phyloP scores from a whole-genome alignment of 2,888 invertebrate species.

The Lasioglossum oenotherae region DNA sequence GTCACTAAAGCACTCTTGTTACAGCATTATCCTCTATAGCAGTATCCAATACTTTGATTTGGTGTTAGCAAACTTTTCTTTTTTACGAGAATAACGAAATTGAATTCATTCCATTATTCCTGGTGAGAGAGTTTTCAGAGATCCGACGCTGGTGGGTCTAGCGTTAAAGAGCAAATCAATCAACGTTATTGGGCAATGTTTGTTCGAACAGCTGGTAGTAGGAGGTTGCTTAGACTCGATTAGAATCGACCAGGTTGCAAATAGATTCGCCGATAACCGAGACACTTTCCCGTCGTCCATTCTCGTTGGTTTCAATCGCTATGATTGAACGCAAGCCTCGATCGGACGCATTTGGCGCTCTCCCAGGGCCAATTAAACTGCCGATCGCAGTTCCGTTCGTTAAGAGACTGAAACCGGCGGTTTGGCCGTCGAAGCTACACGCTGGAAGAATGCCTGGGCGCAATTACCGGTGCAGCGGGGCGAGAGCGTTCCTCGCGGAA shows the following conservation, averaged over 20 bases:
- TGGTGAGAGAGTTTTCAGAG: background rate
- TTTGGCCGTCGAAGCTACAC: constrained; percentile 41
- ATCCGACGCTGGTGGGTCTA: background rate
- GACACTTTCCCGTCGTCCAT: background rate
- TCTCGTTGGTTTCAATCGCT: constrained; percentile 1
- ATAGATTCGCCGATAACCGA: constrained; percentile 1
- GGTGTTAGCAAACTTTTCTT: background rate
- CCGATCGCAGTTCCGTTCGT: constrained; percentile 37
- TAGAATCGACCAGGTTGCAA: background rate
- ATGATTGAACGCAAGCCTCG: constrained; percentile 34
- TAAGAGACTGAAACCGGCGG: constrained; percentile 9
- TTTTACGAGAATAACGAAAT: background rate
- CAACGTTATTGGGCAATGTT: background rate
- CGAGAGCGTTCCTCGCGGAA: constrained; percentile 37
- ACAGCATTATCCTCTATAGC: background rate
- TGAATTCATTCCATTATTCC: background rate
- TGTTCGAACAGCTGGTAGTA: background rate
- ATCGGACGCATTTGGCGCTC: constrained; percentile 34
- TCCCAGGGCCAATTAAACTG: constrained; percentile 37
- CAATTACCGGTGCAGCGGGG: constrained; percentile 45
- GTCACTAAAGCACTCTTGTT: background rate
- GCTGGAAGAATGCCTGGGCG: constrained; percentile 50
- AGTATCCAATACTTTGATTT: background rate
- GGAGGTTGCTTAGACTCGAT: background rate
- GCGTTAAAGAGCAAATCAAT: background rate